Evolutionary conservation across 2,888 invertebrate genomes (phyloP).

Genomic region (Agrotis exclamationis): DNA sequence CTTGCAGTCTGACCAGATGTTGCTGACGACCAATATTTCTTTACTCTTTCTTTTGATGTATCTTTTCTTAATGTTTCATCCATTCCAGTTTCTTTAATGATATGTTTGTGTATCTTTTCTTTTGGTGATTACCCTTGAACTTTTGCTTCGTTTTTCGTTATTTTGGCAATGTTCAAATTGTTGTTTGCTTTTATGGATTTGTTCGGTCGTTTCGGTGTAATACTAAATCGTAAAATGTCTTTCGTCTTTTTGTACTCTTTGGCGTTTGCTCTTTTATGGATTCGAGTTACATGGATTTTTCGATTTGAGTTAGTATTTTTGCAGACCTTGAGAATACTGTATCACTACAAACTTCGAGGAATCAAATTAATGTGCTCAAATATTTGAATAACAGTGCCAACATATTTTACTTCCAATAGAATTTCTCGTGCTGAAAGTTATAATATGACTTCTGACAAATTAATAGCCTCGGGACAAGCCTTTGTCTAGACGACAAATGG

Average conservation of each 20-base stretch:
- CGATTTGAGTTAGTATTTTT: slow-evolving; percentile 2
- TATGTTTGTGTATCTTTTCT: slow-evolving; percentile 30
- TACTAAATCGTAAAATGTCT: no score
- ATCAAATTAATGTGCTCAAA: not conserved
- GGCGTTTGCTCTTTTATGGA: slow-evolving; percentile 10
- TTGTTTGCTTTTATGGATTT: slow-evolving; percentile 21
- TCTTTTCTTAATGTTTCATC: slow-evolving; percentile 22
- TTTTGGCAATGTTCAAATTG: slow-evolving; percentile 35
- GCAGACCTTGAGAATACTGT: not conserved
- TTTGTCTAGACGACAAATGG: slow-evolving; percentile 10
- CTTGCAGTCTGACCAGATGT: slow-evolving; percentile 34
- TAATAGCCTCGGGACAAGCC: slow-evolving; percentile 9
- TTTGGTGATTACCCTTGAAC: slow-evolving; percentile 42
- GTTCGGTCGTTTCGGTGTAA: slow-evolving; percentile 19
- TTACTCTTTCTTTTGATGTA: slow-evolving; percentile 35
- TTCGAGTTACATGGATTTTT: slow-evolving; percentile 1
- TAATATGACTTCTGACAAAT: slow-evolving; percentile 16
- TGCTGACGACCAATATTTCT: slow-evolving; percentile 33
- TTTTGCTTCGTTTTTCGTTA: slow-evolving; percentile 16
- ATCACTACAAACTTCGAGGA: not conserved
- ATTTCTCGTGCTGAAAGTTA: slow-evolving; percentile 20
- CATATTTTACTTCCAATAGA: not conserved
- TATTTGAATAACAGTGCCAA: not conserved
- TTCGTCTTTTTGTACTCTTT: slow-evolving; percentile 13
- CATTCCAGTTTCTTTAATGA: slow-evolving; percentile 34